Percentiles rank a stretch among this genome's conserved stretches.
phyloP scores from a whole-genome alignment of 2,888 invertebrate genomes.

The Bibio marci region DNA sequence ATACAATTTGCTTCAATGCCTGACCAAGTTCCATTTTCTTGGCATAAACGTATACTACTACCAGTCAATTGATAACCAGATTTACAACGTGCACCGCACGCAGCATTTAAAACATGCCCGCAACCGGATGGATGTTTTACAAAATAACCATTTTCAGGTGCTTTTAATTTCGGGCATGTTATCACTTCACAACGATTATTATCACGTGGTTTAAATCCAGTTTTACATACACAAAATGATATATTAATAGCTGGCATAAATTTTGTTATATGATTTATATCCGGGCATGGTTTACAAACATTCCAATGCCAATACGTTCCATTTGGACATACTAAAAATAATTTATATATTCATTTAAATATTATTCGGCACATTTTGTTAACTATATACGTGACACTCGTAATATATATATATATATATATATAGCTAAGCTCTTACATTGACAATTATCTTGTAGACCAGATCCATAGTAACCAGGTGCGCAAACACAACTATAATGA shows the following conservation, averaged over 20 bases:
- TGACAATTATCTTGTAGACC: constrained; percentile 40
- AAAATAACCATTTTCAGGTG: constrained; percentile 48
- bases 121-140: constrained; percentile 39
- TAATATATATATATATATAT: too few species aligned
- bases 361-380: not conserved
- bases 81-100: constrained; percentile 48
- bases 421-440: too few species aligned
- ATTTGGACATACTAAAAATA: constrained; percentile 39
- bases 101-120: constrained; percentile 47
- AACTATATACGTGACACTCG: not conserved
- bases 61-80: constrained; percentile 39
- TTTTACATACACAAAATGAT: constrained; percentile 41
- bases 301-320: constrained; percentile 45
- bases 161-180: constrained; percentile 37
- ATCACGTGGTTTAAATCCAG: constrained; percentile 35
- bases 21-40: constrained; percentile 46
- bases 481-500: constrained; percentile 49
- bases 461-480: constrained; percentile 44
- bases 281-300: constrained; percentile 37
- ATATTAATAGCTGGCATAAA: constrained; percentile 35
- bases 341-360: constrained; percentile 6
- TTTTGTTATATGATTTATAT: constrained; percentile 40
- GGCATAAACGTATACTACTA: constrained; percentile 42
- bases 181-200: constrained; percentile 37
- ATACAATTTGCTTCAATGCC: constrained; percentile 43